Evolutionary conservation across 2,113 vertebrate species (phyloP).

Genomic region (Galbula dea): DNA sequence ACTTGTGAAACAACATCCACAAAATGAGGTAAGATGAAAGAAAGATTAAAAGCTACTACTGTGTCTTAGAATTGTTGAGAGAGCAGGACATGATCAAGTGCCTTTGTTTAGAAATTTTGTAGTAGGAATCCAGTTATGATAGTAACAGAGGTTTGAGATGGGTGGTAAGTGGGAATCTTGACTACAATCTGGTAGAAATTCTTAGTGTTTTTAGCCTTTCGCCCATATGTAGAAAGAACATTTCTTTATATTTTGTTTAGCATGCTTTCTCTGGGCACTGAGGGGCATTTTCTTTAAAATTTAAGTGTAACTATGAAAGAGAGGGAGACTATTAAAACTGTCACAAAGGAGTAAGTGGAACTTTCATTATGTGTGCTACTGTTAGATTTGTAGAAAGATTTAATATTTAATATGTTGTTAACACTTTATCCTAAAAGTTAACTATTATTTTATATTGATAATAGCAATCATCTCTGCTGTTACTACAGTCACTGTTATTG

Average conservation of each 20-base stretch:
- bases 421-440: background rate
- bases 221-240: no score
- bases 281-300: background rate
- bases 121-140: background rate
- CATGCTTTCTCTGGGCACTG: background rate
- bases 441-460: background rate
- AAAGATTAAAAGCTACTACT: background rate
- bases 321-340: background rate
- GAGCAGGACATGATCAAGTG: no score
- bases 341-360: background rate
- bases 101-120: no score
- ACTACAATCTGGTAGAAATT: background rate
- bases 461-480: background rate
- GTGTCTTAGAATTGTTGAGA: no score
- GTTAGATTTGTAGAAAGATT: background rate
- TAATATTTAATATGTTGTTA: background rate
- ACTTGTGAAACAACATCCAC: constrained; percentile 67
- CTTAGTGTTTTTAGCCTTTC: background rate
- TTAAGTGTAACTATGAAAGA: background rate
- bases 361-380: background rate
- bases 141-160: background rate
- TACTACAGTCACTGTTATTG: background rate
- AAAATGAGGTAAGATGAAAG: constrained; percentile 72
- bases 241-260: background rate
- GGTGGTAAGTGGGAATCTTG: background rate